These are phyloP conservation scores for Phoxinus phoxinus DNA, from an alignment of 2,113 vertebrate species.

Conservation along the genomic window DNA sequence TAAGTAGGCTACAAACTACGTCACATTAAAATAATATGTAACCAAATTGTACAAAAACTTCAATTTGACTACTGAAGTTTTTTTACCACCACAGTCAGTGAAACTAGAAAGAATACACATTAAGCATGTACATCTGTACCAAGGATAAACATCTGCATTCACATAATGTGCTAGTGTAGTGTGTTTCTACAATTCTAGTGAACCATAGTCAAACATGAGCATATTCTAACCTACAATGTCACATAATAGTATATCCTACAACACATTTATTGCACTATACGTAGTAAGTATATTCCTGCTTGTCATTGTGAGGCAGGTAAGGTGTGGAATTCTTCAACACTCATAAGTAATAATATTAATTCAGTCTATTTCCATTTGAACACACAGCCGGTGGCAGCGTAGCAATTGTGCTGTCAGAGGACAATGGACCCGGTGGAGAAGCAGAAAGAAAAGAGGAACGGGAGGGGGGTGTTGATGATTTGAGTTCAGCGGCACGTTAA, in stretches of 20 bases:
- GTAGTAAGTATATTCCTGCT: not conserved
- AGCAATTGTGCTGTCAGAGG: conserved; percentile 53
- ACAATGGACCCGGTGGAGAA: conserved; percentile 46
- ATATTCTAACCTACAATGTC: not conserved
- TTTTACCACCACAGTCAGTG: too few species aligned
- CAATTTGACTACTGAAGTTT: too few species aligned
- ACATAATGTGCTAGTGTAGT: not conserved
- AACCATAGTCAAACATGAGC: not conserved
- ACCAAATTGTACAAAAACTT: too few species aligned
- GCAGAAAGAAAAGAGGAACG: conserved; percentile 32
- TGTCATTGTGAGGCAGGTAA: not conserved
- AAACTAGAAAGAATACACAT: too few species aligned
- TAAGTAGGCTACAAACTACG: too few species aligned
- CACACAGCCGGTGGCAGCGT: conserved; percentile 12
- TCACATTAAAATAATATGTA: too few species aligned
- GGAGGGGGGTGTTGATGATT: conserved; percentile 12
- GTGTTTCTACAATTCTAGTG: not conserved
- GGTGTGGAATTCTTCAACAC: conserved; percentile 20
- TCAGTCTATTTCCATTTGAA: conserved; percentile 47
- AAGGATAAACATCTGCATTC: not conserved
- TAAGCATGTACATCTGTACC: not conserved
- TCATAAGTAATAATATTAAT: conserved; percentile 51
- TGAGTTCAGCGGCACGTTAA: conserved; percentile 26
- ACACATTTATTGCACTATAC: not conserved
- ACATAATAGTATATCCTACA: not conserved